Percentiles rank a stretch among this genome's conserved stretches.
phyloP scores from a whole-genome alignment of 2,888 invertebrate genomes.

The Drosophila infuscata region DNA sequence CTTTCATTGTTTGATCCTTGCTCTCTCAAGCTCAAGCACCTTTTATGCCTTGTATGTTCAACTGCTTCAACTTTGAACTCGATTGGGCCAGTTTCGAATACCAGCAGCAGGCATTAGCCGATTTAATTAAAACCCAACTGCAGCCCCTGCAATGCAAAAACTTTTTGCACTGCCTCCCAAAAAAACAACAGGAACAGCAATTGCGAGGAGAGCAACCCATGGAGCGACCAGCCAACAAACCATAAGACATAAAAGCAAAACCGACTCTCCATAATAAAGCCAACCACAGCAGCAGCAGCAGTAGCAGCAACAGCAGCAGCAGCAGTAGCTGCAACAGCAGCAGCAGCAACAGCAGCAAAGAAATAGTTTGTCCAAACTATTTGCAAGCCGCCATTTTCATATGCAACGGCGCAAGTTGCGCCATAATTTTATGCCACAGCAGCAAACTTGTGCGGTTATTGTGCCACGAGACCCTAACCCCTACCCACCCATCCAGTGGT shows the following conservation, averaged over 20 bases:
- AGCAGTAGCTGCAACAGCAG: slow-evolving; percentile 23
- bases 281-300: slow-evolving; percentile 57
- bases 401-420: slow-evolving; percentile 72
- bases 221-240: slow-evolving; percentile 35
- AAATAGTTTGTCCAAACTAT: slow-evolving; percentile 73
- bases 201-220: slow-evolving; percentile 17
- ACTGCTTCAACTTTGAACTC: slow-evolving; percentile 22
- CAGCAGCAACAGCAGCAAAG: slow-evolving; percentile 41
- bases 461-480: neutral
- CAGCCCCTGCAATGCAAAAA: slow-evolving; percentile 48
- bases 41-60: slow-evolving; percentile 11
- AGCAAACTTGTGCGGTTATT: slow-evolving; percentile 70
- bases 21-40: slow-evolving; percentile 2
- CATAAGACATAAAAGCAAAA: slow-evolving; percentile 61
- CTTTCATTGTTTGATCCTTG: slow-evolving; percentile 46
- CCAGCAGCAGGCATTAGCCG: slow-evolving; percentile 42
- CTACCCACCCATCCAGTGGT: neutral
- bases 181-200: slow-evolving; percentile 60
- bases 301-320: slow-evolving; percentile 13
- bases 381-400: slow-evolving; percentile 74
- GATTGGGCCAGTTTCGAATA: slow-evolving; percentile 15
- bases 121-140: slow-evolving; percentile 69
- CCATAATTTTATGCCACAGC: slow-evolving; percentile 77
- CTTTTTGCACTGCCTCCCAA: slow-evolving; percentile 35
- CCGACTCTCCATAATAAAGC: slow-evolving; percentile 64